phyloP scores from a whole-genome alignment of 2,797 vertebrate species.

The Hephaestus fuliginosus region DNA sequence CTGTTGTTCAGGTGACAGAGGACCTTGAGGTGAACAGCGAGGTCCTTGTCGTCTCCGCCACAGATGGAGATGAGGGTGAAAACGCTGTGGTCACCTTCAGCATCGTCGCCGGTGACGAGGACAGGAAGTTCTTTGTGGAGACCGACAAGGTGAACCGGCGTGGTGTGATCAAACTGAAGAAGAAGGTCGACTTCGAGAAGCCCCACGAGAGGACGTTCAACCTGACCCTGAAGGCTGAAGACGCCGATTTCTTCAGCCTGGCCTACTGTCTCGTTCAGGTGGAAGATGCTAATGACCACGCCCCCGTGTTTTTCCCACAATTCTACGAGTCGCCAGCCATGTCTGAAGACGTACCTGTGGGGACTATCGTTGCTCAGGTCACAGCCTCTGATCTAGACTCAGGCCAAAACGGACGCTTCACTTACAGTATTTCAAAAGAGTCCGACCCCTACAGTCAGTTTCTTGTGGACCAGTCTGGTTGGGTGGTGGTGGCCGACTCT shows the following conservation, averaged over 20 bases:
- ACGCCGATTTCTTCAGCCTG: constrained; percentile 89
- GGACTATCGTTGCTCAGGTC: constrained; percentile 90
- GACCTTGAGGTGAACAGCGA: constrained; percentile 88
- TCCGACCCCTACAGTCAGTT: constrained; percentile 89
- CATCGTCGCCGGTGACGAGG: constrained; percentile 89
- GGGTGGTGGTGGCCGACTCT: constrained; percentile 85
- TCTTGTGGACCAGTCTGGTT: constrained; percentile 87
- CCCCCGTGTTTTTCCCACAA: constrained; percentile 90
- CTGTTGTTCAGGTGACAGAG: constrained; percentile 81
- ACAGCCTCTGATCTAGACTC: constrained; percentile 92
- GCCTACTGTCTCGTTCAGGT: constrained; percentile 90
- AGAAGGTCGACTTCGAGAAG: constrained; percentile 91
- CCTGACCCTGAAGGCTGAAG: constrained; percentile 92
- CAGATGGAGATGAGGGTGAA: constrained; percentile 90
- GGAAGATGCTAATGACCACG: constrained; percentile 91
- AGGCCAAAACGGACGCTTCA: constrained; percentile 89
- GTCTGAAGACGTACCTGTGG: constrained; percentile 87
- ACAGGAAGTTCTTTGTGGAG: constrained; percentile 92
- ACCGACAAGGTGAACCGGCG: constrained; percentile 87
- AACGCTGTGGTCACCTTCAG: constrained; percentile 91
- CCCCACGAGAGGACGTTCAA: constrained; percentile 91
- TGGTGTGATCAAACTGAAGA: constrained; percentile 87
- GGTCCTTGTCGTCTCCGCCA: constrained; percentile 87
- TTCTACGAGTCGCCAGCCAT: constrained; percentile 88
- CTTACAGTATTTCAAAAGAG: constrained; percentile 86